Base-by-base conservation (phyloP, 2,797 vertebrate genomes). In the Takifugu ocellatus region DNA sequence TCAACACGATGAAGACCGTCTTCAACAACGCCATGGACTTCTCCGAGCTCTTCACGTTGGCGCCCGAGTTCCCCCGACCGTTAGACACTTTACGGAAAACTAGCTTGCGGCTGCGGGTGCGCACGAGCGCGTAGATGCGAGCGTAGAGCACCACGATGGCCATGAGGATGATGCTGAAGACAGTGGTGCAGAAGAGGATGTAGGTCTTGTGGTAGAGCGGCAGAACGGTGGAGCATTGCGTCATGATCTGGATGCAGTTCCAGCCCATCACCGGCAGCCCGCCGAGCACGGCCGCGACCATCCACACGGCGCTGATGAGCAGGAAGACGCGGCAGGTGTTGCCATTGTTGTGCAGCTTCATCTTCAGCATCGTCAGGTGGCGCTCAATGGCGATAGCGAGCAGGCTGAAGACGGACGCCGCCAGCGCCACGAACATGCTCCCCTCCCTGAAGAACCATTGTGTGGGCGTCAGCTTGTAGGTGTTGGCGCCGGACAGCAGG, bases 151-250 rank as follows among this genome's bases (percentile, higher is more conserved):
- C 92, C 26, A 98, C 95, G 1, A 98, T 95, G 82, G 96, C 92
- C 52, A 97, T 85, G 74, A 99, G 89, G 70, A 99, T 93, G 79
- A 94, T 84, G 10, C 94, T 94, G 83, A 99, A 98, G 63, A 98
- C 93, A 0, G 93, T 95, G 90, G 96, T 98, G 91, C 96, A 98
- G 90, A 98, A 98, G 44, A 98, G 93, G 82, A 99, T 97, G 91
- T 99, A 99, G 87, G 95, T 92, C 90, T 98, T 98, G 88, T 97
- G 94, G 86, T 99, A 99, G 61, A 99, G 95, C 0, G 97, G 97
- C 74, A 99, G 84, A 63, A 99, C 95, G 0, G 96, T 98, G 64
- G 96, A 99, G 72, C 97, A 99, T 62, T 74, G 84, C 25, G 56
- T 44, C 88, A 98, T 84, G 31, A 67, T 61, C 0, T 48, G 33